These are phyloP conservation scores for Drosophila kikkawai DNA, from an alignment of 1,140 invertebrate species.

Conservation along the genomic window DNA sequence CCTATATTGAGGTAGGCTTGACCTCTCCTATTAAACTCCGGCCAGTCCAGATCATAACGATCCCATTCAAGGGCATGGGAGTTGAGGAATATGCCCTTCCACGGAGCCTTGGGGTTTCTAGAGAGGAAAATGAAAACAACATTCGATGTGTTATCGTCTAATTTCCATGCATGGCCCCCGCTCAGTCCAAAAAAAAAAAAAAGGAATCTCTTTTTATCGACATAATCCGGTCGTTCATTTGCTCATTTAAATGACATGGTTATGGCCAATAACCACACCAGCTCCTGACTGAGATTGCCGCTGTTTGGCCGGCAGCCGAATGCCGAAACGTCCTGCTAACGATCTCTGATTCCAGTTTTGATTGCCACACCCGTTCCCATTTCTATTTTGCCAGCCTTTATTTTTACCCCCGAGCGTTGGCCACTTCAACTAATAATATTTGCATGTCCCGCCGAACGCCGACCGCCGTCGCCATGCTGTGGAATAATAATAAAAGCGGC, in stretches of 20 bases:
- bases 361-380: conserved; percentile 54
- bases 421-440: conserved; percentile 77
- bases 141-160: conserved; percentile 26
- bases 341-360: conserved; percentile 72
- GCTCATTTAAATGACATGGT: conserved; percentile 58
- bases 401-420: conserved; percentile 30
- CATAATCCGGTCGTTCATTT: conserved; percentile 53
- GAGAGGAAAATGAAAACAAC: conserved; percentile 43
- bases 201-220: conserved; percentile 44
- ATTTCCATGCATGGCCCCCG: conserved; percentile 4
- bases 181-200: conserved; percentile 5
- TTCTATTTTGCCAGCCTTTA: conserved; percentile 32
- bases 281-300: conserved; percentile 7
- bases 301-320: conserved; percentile 9
- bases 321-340: conserved; percentile 63
- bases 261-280: conserved; percentile 42
- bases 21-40: conserved; percentile 89
- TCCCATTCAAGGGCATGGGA: conserved; percentile 87
- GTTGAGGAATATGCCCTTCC: conserved; percentile 86
- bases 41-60: conserved; percentile 91
- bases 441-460: conserved; percentile 51
- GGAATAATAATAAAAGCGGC: conserved; percentile 76
- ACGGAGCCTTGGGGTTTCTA: conserved; percentile 91
- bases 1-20: conserved; percentile 92
- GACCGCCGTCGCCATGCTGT: conserved; percentile 11